These are phyloP conservation scores for Dolichomitus sp. DNA, from an alignment of 2,888 invertebrate genomes.

Conservation along the genomic window DNA sequence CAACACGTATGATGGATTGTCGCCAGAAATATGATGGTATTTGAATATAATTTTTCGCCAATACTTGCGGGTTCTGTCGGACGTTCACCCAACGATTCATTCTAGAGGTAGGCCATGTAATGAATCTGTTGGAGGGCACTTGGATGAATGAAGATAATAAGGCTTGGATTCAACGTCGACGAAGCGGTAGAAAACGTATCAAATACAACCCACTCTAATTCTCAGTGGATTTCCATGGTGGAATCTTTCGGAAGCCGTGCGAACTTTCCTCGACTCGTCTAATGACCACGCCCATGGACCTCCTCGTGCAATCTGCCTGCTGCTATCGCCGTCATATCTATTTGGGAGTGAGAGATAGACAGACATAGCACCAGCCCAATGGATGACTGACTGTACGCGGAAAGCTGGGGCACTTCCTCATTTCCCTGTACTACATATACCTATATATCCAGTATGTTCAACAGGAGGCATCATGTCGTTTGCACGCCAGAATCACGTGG, in stretches of 20 bases:
- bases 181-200: neutral
- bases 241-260: constrained; percentile 53
- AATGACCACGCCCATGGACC: constrained; percentile 28
- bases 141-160: neutral
- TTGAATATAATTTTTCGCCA: neutral
- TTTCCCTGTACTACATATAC: constrained; percentile 25
- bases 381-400: constrained; percentile 12
- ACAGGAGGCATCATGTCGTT: constrained; percentile 39
- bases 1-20: no score
- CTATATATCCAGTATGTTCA: constrained; percentile 23
- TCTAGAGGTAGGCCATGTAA: neutral
- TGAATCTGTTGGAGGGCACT: neutral
- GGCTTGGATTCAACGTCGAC: neutral
- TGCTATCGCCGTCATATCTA: neutral
- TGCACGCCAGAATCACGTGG: constrained; percentile 61
- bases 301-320: neutral
- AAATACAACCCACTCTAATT: neutral
- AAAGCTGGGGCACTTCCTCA: constrained; percentile 33
- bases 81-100: no score
- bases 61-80: neutral
- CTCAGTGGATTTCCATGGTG: constrained; percentile 50
- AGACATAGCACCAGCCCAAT: constrained; percentile 3
- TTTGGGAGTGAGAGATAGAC: constrained; percentile 21
- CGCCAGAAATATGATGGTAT: neutral
- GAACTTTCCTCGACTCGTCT: constrained; percentile 31